Base-by-base conservation (phyloP, 2,113 vertebrate species). In the Neotragus pygmaeus region DNA sequence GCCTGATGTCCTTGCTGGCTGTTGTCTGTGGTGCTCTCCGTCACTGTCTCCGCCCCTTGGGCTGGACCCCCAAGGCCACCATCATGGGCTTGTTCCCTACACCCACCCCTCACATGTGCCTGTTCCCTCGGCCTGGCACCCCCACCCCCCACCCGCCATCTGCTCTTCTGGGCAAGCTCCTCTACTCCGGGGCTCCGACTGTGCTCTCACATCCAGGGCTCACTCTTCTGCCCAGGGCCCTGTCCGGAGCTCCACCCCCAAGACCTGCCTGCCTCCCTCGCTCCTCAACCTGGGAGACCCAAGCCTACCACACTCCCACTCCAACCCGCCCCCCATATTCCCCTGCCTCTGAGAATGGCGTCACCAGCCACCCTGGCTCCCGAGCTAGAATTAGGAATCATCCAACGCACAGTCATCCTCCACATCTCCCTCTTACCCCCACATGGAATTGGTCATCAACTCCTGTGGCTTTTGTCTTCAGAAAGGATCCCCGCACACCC, bases 371-470 rank as follows among this genome's bases (percentile, higher is more conserved):
- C 97, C 98, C 89, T 70, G 17, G 92, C 97, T 98, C 92, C 75
- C 1, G 66, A 97, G 97, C 97, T 94, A 88, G 97, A 98, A 97
- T 97, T 97, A 97, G 98, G 97, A 97, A 93, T 97, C 97, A 94
- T 91, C 97, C 92, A 88, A 57, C 14, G 60, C 95, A 96, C 90
- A 98, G 97, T 97, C 98, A 96, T 98, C 77, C 70, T 83, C 45
- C 0, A 94, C 97, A 96, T 96, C 98, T 98, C 96, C 96, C 82
- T 93, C 97, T 97, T 82, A 86, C 97, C 98, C 97, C 97, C 97
- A 94, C 97, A 5, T 81, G 70, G 95, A 27, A 94, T 97, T 97
- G 97, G 97, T 98, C 98, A 98, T 98, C 98, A 96, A 23, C 95
- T 95, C 97, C 96, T 77, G 3, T 94, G 95, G 97, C 81, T 96